These are phyloP conservation scores for Drosophila neocordata DNA, from an alignment of 1,140 invertebrate genomes.

Conservation along the genomic window DNA sequence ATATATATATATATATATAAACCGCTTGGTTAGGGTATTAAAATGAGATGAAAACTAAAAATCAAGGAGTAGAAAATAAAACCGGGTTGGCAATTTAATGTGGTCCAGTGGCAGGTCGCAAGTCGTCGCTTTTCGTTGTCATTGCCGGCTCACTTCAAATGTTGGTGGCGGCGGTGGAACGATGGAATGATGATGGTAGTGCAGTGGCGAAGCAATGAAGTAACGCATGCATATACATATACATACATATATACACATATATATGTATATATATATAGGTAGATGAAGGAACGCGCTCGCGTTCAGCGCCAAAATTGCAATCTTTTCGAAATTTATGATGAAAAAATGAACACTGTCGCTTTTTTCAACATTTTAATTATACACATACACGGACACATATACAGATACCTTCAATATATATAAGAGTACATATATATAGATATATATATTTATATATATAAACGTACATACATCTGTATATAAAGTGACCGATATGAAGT, in stretches of 20 bases:
- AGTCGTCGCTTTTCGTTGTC: constrained; percentile 48
- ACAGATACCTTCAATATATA: neutral
- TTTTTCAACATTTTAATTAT: constrained; percentile 81
- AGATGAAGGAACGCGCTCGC: constrained; percentile 38
- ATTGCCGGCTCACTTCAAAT: constrained; percentile 78
- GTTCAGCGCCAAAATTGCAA: constrained; percentile 71
- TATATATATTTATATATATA: neutral
- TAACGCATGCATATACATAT: neutral
- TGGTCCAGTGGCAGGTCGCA: constrained; percentile 46
- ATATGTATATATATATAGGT: neutral
- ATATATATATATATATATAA: no score
- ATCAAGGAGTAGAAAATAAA: constrained; percentile 43
- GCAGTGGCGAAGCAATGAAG: neutral
- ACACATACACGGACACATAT: constrained; percentile 31
- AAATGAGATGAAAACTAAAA: constrained; percentile 20
- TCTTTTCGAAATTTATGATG: constrained; percentile 80
- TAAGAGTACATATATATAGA: neutral
- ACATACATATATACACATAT: neutral
- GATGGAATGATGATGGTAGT: neutral
- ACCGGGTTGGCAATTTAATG: constrained; percentile 64
- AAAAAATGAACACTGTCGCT: constrained; percentile 80
- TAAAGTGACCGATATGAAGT: neutral
- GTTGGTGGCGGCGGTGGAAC: constrained; percentile 31
- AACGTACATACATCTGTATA: constrained; percentile 16
- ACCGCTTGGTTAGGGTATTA: neutral